A percentile compares a stretch with the other conserved stretches of the same genome.
phyloP scores from a whole-genome alignment of 1,140 invertebrate genomes.

The Caenorhabditis briggsae region DNA sequence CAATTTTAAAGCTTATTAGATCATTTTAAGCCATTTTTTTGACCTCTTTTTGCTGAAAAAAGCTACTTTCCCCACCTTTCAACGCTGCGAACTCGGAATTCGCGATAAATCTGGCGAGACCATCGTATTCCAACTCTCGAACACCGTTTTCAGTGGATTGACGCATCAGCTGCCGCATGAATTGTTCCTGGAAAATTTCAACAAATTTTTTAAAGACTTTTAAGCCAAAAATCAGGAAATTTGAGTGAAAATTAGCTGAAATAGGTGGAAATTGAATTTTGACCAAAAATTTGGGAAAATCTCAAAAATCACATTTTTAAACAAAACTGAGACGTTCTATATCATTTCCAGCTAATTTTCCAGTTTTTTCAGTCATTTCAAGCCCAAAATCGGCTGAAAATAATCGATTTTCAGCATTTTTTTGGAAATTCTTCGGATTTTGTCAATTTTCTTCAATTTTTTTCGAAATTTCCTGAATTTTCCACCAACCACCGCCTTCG shows the following conservation, averaged over 20 bases:
- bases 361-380: neutral
- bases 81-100: conserved; percentile 28
- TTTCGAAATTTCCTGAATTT: neutral
- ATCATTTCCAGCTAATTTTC: neutral
- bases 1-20: too few relatives aligned
- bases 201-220: too few relatives aligned
- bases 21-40: neutral
- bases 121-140: neutral
- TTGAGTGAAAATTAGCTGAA: too few relatives aligned
- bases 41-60: neutral
- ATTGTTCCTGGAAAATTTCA: conserved; percentile 30
- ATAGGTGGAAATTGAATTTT: too few relatives aligned
- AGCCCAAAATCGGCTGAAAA: neutral
- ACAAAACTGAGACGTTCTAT: neutral
- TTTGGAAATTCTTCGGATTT: neutral
- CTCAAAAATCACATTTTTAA: too few relatives aligned
- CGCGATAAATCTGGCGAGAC: neutral
- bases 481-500: neutral
- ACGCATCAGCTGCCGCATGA: conserved; percentile 10
- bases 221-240: too few relatives aligned
- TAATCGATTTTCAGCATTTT: neutral
- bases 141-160: neutral
- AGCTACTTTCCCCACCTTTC: neutral
- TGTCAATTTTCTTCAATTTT: neutral
- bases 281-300: too few relatives aligned